phyloP scores from a whole-genome alignment of 2,113 vertebrate species.

The Microtus ochrogaster region DNA sequence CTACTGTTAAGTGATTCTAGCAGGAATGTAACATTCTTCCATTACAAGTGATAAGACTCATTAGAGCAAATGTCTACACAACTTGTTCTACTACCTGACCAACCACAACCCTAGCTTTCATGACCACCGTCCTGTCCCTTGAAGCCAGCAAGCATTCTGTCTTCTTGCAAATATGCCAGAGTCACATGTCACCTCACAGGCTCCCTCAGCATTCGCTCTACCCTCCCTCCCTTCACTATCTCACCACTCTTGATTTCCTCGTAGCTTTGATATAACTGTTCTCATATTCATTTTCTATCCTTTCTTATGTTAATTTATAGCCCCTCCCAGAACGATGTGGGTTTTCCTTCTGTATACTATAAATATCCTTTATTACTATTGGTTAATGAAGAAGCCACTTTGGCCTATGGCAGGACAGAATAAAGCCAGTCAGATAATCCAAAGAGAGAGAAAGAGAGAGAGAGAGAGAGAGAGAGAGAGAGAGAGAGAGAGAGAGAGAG shows the following conservation, averaged over 20 bases:
- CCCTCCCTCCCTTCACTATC: background rate
- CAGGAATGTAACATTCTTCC: background rate
- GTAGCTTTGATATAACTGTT: background rate
- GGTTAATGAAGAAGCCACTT: too few relatives aligned
- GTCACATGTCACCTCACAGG: background rate
- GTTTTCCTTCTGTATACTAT: too few relatives aligned
- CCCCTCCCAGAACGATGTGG: background rate
- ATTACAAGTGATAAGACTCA: background rate
- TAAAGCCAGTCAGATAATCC: too few relatives aligned
- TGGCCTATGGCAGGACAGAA: too few relatives aligned
- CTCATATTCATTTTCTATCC: background rate
- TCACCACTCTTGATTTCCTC: background rate
- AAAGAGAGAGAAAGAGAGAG: too few relatives aligned
- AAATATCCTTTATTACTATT: too few relatives aligned
- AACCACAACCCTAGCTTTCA: background rate
- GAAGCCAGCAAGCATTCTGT: background rate
- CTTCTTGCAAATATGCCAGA: background rate
- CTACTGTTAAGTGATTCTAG: background rate
- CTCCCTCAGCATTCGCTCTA: background rate
- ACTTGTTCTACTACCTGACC: background rate
- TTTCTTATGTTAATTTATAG: conserved; percentile 19
- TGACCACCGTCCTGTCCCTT: background rate
- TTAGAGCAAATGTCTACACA: background rate
- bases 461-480: too few relatives aligned
- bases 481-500: too few relatives aligned